Conservation (phyloP, 2,113 vertebrate species). For the Butorides virescens region DNA sequence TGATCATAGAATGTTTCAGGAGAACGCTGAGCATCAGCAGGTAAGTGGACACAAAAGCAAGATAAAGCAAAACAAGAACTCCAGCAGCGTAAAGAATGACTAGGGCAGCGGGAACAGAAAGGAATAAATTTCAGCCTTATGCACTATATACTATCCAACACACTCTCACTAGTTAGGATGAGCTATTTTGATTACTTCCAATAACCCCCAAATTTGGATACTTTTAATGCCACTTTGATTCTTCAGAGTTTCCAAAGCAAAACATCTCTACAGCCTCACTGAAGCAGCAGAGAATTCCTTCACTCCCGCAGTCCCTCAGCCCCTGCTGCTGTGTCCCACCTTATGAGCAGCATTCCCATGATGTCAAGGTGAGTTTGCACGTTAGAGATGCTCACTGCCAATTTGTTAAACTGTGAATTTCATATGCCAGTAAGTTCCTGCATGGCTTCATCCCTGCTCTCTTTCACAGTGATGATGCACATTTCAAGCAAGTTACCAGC, state of each 20-base stretch:
- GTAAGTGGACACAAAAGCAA: not conserved
- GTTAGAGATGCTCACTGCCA: not conserved
- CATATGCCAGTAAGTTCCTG: not conserved
- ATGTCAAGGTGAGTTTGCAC: not conserved
- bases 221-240: accelerated
- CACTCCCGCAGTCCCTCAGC: not conserved
- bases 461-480: not conserved
- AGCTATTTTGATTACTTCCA: not conserved
- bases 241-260: not conserved
- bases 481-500: not conserved
- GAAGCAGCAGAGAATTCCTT: not conserved
- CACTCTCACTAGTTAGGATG: not conserved
- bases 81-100: not conserved
- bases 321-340: not conserved
- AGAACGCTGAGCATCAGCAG: not conserved
- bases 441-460: not conserved
- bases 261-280: not conserved
- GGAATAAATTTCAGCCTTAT: not conserved
- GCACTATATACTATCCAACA: not conserved
- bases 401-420: not conserved
- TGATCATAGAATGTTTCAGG: not conserved
- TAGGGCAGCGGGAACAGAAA: not conserved
- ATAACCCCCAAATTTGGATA: not conserved
- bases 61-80: not conserved
- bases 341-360: not conserved